Evolutionary conservation across 2,113 vertebrate species (phyloP).

Genomic region (Synchiropus splendidus): DNA sequence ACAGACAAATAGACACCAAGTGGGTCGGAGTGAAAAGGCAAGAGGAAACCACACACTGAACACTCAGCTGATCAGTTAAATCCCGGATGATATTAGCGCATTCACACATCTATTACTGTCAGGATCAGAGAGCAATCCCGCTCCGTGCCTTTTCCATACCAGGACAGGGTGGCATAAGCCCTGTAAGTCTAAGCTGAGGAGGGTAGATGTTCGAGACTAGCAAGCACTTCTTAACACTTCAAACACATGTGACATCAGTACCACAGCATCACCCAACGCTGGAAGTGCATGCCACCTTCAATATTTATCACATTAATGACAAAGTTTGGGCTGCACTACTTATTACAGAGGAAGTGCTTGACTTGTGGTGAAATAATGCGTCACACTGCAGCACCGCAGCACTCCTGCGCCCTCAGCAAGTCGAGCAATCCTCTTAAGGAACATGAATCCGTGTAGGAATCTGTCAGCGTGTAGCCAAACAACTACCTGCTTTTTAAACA

Average conservation of each 20-base stretch:
- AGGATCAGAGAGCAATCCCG: constrained; percentile 22
- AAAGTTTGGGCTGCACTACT: constrained; percentile 10
- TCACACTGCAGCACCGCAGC: constrained; percentile 16
- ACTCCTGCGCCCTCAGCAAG: constrained; percentile 11
- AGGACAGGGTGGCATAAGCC: constrained; percentile 24
- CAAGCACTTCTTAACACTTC: constrained; percentile 20
- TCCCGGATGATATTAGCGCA: constrained; percentile 33
- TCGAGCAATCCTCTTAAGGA: constrained; percentile 32
- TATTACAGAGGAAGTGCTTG: constrained; percentile 11
- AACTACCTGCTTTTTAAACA: constrained; percentile 46
- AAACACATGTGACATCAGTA: constrained; percentile 1
- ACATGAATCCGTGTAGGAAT: constrained; percentile 21
- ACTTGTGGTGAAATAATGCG: constrained; percentile 9
- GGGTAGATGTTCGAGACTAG: constrained; percentile 18
- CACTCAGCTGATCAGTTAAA: constrained; percentile 33
- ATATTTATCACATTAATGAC: not conserved
- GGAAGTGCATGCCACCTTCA: not conserved
- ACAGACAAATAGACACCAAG: constrained; percentile 52
- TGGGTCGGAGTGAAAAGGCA: constrained; percentile 49
- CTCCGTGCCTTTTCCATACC: constrained; percentile 31
- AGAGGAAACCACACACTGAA: constrained; percentile 21
- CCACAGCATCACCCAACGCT: no score
- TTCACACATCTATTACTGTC: constrained; percentile 44
- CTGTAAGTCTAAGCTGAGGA: constrained; percentile 16
- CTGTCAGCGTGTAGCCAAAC: constrained; percentile 46